These are phyloP conservation scores for Tipula lateralis DNA, from an alignment of 2,888 invertebrate genomes.

Conservation along the genomic window DNA sequence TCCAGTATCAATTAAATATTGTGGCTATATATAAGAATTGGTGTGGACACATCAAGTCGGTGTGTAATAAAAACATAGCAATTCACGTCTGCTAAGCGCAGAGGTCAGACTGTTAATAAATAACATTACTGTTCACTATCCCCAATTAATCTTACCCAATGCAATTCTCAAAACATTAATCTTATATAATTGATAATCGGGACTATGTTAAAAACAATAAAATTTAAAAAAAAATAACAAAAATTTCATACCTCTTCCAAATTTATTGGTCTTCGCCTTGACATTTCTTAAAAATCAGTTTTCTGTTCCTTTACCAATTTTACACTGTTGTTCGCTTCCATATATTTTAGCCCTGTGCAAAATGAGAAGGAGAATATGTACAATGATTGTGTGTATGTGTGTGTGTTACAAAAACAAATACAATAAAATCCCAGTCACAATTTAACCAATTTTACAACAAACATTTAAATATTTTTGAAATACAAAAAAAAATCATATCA, in stretches of 20 bases:
- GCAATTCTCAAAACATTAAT: too few relatives aligned
- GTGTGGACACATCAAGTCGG: too few relatives aligned
- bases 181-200: background rate
- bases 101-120: too few relatives aligned
- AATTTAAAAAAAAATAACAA: background rate
- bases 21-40: too few relatives aligned
- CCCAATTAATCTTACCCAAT: too few relatives aligned
- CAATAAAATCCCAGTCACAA: background rate
- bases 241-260: conserved; percentile 42
- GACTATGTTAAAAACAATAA: background rate
- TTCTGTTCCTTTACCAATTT: background rate
- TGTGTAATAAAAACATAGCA: too few relatives aligned
- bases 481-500: conserved; percentile 5
- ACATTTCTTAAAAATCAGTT: background rate
- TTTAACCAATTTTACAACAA: background rate
- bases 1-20: too few relatives aligned
- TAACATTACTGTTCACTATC: too few relatives aligned
- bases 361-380: background rate
- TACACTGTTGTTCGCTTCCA: background rate
- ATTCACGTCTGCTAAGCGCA: background rate
- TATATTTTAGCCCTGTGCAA: background rate
- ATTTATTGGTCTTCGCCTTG: conserved; percentile 40
- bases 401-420: background rate
- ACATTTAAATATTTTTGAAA: background rate
- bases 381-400: background rate